Base-by-base conservation (phyloP, 2,797 vertebrate species). In the Argya squamiceps region DNA sequence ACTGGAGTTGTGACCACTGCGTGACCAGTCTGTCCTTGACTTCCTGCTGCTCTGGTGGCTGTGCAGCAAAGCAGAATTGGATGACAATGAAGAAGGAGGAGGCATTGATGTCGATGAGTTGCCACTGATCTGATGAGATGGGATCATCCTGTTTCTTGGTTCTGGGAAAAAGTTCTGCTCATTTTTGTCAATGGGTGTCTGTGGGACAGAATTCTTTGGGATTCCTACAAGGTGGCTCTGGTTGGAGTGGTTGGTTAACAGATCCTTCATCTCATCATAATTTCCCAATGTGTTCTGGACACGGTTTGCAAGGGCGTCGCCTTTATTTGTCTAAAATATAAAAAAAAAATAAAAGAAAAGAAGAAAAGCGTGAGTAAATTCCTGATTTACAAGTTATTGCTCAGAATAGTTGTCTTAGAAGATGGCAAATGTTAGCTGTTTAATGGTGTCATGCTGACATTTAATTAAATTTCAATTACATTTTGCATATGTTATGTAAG, bases 151-250 rank as follows among this genome's bases (percentile, higher is more conserved):
- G 77, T 98, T 98, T 89, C 99, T 98, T 39, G 98, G 98, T 65
- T 99, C 99, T 23, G 97, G 97, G 94, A 99, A 99, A 97, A 99
- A 98, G 96, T 71, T 98, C 64, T 97, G 93, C 30, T 99, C 99
- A 41, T 97, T 98, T 97, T 99, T 98, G 89, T 98, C 98, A 91
- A 97, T 93, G 41, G 98, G 98, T 5, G 98, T 98, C 96, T 99
- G 98, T 30, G 98, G 96, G 70, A 98, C 97, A 63, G 98, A 97
- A 97, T 98, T 98, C 97, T 99, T 99, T 96, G 99, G 99, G 96
- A 99, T 99, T 93, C 99, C 99, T 95, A 99, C 99, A 92, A 99
- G 98, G 94, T 99, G 99, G 96, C 99, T 99, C 98, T 99, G 99
- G 97, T 99, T 99, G 76, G 98, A 99, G 92, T 99, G 99, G 97